Percentiles rank a stretch among this genome's conserved stretches.
phyloP scores from a whole-genome alignment of 2,113 vertebrate genomes.

The Nicator chloris region DNA sequence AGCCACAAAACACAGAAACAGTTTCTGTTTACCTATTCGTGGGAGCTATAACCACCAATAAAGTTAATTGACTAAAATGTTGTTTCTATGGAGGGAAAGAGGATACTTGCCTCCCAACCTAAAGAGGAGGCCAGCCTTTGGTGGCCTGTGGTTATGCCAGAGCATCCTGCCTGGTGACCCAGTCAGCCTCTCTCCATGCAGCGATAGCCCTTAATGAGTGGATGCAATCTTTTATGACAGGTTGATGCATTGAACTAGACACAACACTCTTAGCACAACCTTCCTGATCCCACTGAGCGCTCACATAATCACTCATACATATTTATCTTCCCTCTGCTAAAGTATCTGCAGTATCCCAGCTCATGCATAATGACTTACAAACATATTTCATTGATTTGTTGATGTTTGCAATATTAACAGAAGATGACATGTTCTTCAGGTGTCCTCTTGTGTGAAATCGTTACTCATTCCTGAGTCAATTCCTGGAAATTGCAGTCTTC shows the following conservation, averaged over 20 bases:
- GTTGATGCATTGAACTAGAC: not conserved
- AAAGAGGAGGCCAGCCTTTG: not conserved
- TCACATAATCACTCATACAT: not conserved
- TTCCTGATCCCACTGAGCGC: not conserved
- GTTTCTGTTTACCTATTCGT: constrained; percentile 19
- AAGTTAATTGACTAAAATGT: constrained; percentile 9
- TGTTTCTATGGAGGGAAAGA: not conserved
- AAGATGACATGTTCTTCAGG: not conserved
- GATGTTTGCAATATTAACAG: not conserved
- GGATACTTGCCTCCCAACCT: not conserved
- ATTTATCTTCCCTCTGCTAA: not conserved
- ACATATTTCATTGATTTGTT: not conserved
- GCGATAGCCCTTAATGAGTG: not conserved
- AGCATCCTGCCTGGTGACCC: not conserved
- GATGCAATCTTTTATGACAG: not conserved
- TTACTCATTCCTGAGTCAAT: not conserved
- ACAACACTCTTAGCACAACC: not conserved
- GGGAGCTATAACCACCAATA: not conserved
- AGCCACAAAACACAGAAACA: not conserved
- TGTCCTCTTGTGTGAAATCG: not conserved
- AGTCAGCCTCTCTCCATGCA: not conserved
- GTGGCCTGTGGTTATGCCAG: not conserved
- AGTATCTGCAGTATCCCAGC: not conserved
- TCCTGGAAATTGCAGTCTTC: not conserved
- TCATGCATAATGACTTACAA: not conserved